phyloP scores from a whole-genome alignment of 2,888 invertebrate species.

The Caenorhabditis wallacei region DNA sequence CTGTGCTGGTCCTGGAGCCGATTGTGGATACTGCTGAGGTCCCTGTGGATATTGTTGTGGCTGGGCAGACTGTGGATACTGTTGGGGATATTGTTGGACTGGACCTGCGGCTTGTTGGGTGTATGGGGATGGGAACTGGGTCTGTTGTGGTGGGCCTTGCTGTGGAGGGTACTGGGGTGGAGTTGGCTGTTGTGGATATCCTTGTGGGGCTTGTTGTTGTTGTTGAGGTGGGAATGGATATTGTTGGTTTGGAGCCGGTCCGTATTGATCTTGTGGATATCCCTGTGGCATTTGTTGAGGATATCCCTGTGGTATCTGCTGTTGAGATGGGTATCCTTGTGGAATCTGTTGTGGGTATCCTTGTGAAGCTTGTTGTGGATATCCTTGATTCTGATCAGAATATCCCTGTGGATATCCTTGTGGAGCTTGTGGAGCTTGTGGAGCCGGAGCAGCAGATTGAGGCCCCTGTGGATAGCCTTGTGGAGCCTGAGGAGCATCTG shows the following conservation, averaged over 20 bases:
- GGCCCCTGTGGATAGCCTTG: slow-evolving; percentile 6
- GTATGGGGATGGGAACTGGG: slow-evolving; percentile 9
- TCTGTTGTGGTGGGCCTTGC: slow-evolving; percentile 14
- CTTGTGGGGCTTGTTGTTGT: slow-evolving; percentile 22
- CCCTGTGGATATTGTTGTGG: slow-evolving; percentile 24
- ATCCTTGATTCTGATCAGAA: not conserved
- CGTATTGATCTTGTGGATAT: slow-evolving; percentile 28
- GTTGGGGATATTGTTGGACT: not conserved
- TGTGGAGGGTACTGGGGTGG: slow-evolving; percentile 17
- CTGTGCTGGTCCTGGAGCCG: not conserved
- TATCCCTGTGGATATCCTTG: slow-evolving; percentile 21
- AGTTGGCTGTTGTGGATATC: slow-evolving; percentile 17
- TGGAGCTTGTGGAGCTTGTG: slow-evolving; percentile 9
- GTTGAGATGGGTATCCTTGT: slow-evolving; percentile 32
- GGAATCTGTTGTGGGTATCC: slow-evolving; percentile 20
- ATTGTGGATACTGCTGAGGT: not conserved
- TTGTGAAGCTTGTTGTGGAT: slow-evolving; percentile 30
- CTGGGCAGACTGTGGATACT: slow-evolving; percentile 2
- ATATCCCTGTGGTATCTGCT: slow-evolving; percentile 8
- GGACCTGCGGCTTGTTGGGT: slow-evolving; percentile 4
- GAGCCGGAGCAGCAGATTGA: not conserved
- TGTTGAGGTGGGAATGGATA: slow-evolving; percentile 24
- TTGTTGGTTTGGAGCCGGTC: slow-evolving; percentile 12
- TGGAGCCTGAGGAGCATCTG: not conserved
- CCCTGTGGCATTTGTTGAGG: slow-evolving; percentile 1